Evolutionary conservation across 37 sponge, comb jelly and placozoan species (phyloP).

Genomic region (Geodia barretti): DNA sequence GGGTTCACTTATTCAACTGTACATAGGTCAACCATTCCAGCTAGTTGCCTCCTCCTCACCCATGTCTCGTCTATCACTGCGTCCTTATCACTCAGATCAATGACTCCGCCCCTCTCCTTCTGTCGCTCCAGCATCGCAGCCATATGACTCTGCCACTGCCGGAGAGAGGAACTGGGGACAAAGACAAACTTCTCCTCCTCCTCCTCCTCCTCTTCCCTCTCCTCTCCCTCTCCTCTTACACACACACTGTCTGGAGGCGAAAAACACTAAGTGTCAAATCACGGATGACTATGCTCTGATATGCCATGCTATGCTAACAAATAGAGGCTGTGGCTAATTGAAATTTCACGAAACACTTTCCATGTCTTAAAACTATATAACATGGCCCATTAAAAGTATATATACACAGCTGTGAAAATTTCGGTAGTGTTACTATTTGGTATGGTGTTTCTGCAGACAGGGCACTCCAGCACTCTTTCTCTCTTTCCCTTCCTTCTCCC

Average conservation of each 20-base stretch:
- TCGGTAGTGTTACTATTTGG: background rate
- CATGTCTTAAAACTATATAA: no score
- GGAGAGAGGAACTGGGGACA: conserved; percentile 1
- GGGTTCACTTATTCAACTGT: no score
- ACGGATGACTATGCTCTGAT: no score
- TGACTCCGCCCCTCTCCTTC: conserved; percentile 62
- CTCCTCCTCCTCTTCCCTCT: no score
- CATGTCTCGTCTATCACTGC: conserved; percentile 60
- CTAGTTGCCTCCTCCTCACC: conserved; percentile 28
- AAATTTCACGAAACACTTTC: no score
- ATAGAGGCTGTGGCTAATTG: no score
- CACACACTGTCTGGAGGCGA: no score
- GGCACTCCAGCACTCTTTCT: conserved; percentile 47
- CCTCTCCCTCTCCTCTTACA: no score
- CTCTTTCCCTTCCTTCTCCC: background rate
- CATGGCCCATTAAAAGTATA: no score
- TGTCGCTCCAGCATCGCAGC: conserved; percentile 49
- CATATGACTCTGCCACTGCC: conserved; percentile 65
- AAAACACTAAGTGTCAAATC: no score
- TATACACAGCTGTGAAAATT: no score
- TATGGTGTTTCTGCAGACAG: conserved; percentile 58
- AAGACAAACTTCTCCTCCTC: conserved; percentile 12
- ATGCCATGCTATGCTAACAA: no score
- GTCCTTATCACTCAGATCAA: conserved; percentile 26
- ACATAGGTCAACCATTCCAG: background rate